Conservation (phyloP, 2,113 vertebrate species). For the Cromileptes altivelis region DNA sequence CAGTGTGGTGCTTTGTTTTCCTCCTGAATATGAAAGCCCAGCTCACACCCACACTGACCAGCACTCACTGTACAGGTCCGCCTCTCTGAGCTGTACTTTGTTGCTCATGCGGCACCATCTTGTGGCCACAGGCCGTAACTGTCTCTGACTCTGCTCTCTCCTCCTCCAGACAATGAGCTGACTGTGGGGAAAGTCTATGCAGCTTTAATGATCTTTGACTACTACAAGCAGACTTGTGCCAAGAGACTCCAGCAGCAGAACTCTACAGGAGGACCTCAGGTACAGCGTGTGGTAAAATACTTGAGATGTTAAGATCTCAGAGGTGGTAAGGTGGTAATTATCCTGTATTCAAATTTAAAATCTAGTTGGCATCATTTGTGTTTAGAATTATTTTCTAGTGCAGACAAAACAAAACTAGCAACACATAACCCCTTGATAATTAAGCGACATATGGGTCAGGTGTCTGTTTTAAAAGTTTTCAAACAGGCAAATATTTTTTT, state of each 20-base stretch:
- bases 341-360: background rate
- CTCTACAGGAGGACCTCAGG: constrained; percentile 60
- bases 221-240: constrained; percentile 97
- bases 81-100: background rate
- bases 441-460: too few species aligned
- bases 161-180: constrained; percentile 91
- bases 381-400: background rate
- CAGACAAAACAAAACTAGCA: background rate
- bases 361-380: background rate
- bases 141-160: constrained; percentile 3
- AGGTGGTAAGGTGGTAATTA: background rate
- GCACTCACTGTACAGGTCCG: too few species aligned
- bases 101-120: constrained; percentile 70
- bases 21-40: background rate
- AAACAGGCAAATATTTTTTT: too few species aligned
- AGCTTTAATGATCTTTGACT: constrained; percentile 98
- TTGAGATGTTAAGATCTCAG: too few species aligned
- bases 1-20: background rate
- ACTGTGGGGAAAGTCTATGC: constrained; percentile 98
- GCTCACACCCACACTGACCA: constrained; percentile 9
- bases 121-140: constrained; percentile 45
- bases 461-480: too few species aligned
- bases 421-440: background rate
- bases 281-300: background rate
- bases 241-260: constrained; percentile 90